Percentiles rank a stretch among this genome's conserved stretches.
These are phyloP conservation scores for Masticophis lateralis DNA, from an alignment of 2,797 vertebrate genomes.

Conservation along the genomic window DNA sequence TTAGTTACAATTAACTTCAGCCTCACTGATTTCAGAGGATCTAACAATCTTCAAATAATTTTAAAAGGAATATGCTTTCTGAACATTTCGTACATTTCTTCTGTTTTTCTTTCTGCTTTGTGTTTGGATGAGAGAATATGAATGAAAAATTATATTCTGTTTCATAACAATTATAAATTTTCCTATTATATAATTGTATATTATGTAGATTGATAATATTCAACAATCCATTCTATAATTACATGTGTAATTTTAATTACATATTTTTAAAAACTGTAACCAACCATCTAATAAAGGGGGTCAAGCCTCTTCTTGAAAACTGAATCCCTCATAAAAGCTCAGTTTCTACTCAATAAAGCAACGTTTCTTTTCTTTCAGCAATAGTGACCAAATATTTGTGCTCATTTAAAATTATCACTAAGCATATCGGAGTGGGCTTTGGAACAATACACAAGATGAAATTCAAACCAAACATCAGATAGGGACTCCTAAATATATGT, in stretches of 20 bases:
- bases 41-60: conserved; percentile 33
- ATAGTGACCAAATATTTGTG: not conserved
- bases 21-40: not conserved
- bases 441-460: not conserved
- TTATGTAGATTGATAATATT: not conserved
- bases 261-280: not conserved
- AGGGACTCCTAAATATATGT: conserved; percentile 10
- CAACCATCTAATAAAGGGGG: not conserved
- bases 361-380: not conserved
- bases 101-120: not conserved
- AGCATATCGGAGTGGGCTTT: not conserved
- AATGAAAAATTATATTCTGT: not conserved
- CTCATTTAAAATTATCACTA: not conserved
- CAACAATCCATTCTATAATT: not conserved
- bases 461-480: not conserved
- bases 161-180: not conserved
- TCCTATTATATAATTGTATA: not conserved
- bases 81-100: not conserved
- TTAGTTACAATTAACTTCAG: not conserved
- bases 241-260: not conserved
- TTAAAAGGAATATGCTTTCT: conserved; percentile 15
- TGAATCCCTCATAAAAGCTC: not conserved
- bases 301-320: not conserved
- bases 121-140: not conserved
- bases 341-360: not conserved